Evolutionary conservation across 2,888 invertebrate genomes (phyloP), one percentile per base, ranked within the genome.

Genomic region (Hecatera dysodea): DNA sequence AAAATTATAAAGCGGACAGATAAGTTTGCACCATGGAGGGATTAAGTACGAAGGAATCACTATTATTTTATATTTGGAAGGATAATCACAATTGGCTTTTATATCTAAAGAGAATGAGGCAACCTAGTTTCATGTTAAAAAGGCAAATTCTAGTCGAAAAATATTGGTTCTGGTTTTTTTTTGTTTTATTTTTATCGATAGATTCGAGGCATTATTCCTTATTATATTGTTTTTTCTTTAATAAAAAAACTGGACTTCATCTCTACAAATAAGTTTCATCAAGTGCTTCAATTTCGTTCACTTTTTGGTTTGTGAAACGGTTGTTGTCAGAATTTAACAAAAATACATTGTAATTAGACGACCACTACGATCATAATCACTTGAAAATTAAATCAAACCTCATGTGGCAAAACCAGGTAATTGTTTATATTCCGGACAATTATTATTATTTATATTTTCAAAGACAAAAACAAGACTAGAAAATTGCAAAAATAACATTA

Each of bases 1-100:
- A 90, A 88, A 92, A 88, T 90, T 90, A 88, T 88, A 89, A 91
- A 90, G 82, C 83, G 86, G 77, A 79, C 80, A 90, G 91, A 93
- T 93, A 93, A 92, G 90, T 92, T 89, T 80, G 75, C 76, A 82
- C 80, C 84, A 82, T 76, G 73, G 78, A 81, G 73, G 80, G 69
- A 84, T 83, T 81, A 83, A 83, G 78, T 81, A 72, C 72, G 63
- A 74, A 76, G 67, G 70, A 82, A 76, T 80, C 73, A 66, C 65
- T 67, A 57, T 73, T 76, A 78, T 82, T 83, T 84, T 72, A 50
- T 80, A 79, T 71, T 80, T 70, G 74, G 70, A 66, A 73, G 75
- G 64, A 65, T 69, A 64, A 64, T 69, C 46, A 63, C 29, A 63
- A 65, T 60, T 62, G 66, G 50, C 12, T 15, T 44, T 66, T 36